phyloP scores from a whole-genome alignment of 2,797 vertebrate species.

The Alca torda region DNA sequence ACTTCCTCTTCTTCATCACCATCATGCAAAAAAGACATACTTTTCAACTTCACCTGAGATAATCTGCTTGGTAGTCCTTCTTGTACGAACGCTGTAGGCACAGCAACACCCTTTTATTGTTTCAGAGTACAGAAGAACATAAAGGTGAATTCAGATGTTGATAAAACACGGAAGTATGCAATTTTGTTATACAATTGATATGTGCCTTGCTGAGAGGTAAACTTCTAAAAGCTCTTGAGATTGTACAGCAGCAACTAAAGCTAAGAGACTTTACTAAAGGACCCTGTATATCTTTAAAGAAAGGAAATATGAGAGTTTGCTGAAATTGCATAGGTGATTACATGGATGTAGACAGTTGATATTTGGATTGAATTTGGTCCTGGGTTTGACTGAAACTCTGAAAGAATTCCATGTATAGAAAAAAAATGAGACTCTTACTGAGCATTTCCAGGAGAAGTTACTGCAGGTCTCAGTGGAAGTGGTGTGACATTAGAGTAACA shows the following conservation, averaged over 20 bases:
- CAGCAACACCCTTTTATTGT: neutral
- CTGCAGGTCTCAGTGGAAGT: neutral
- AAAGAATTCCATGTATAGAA: neutral
- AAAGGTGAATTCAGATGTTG: neutral
- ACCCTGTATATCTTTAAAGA: neutral
- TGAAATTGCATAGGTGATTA: neutral
- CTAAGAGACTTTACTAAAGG: neutral
- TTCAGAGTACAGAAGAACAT: neutral
- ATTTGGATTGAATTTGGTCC: neutral
- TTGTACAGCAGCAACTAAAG: neutral
- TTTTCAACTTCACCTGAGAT: neutral
- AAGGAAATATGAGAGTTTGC: neutral
- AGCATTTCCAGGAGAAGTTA: neutral
- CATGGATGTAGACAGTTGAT: neutral
- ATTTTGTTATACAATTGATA: neutral
- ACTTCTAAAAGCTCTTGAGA: neutral
- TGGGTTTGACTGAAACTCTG: neutral
- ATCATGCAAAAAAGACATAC: neutral
- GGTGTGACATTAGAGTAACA: neutral
- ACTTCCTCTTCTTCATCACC: neutral
- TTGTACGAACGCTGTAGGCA: neutral
- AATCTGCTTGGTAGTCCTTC: neutral
- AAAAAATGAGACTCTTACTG: neutral
- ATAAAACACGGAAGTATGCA: neutral
- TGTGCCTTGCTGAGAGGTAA: neutral